A percentile compares a stretch with the other conserved stretches of the same genome.
Evolutionary conservation across 2,888 invertebrate genomes (phyloP).

Genomic region (Diabrotica balteata): DNA sequence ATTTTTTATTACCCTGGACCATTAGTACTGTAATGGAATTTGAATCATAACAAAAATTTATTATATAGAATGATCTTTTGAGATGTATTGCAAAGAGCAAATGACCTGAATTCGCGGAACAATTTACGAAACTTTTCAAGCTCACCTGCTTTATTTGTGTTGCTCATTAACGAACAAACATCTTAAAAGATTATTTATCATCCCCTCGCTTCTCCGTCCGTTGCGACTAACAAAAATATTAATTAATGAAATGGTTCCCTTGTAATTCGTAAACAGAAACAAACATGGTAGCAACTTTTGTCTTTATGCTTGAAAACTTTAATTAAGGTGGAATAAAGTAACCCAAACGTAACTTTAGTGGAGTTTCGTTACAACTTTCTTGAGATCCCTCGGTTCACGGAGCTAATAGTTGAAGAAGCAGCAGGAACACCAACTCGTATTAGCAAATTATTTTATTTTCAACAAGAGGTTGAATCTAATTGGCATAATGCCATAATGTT

Average conservation of each 20-base stretch:
- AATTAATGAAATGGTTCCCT: slow-evolving; percentile 16
- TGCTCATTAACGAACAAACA: neutral
- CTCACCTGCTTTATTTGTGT: neutral
- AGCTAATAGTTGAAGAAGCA: slow-evolving; percentile 12
- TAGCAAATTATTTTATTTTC: slow-evolving; percentile 19
- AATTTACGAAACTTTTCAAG: no score
- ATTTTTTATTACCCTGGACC: no score
- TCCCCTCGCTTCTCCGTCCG: neutral
- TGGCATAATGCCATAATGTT: slow-evolving; percentile 7
- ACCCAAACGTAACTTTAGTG: slow-evolving; percentile 25
- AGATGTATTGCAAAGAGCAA: no score
- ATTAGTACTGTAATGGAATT: no score
- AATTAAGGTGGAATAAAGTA: slow-evolving; percentile 31
- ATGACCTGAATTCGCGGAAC: no score
- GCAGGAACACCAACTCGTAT: slow-evolving; percentile 6
- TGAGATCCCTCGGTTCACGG: slow-evolving; percentile 17
- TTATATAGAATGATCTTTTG: no score
- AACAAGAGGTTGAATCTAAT: slow-evolving; percentile 11
- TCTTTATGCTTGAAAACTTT: slow-evolving; percentile 27
- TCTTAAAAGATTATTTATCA: neutral
- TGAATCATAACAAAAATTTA: no score
- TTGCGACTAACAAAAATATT: slow-evolving; percentile 12
- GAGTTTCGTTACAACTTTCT: slow-evolving; percentile 26
- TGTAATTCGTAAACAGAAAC: slow-evolving; percentile 22
- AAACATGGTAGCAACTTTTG: slow-evolving; percentile 19